Evolutionary conservation across 2,797 vertebrate species (phyloP).

Genomic region (Ctenopoma multispine): DNA sequence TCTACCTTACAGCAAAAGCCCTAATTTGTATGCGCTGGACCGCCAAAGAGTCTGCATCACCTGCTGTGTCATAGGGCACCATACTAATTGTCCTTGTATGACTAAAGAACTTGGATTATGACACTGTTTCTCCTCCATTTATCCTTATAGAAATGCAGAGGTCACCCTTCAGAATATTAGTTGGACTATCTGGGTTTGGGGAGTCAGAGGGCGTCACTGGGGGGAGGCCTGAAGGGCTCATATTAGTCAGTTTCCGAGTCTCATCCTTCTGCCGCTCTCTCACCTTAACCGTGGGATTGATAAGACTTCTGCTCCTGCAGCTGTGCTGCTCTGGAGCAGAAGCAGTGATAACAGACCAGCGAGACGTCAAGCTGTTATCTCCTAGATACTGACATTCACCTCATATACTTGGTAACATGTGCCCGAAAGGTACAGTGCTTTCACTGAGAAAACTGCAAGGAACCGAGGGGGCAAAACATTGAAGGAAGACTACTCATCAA

Average conservation of each 20-base stretch:
- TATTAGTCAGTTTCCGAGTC: slow-evolving; percentile 45
- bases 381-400: slow-evolving; percentile 80
- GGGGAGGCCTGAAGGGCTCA: slow-evolving; percentile 40
- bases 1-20: slow-evolving; percentile 44
- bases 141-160: slow-evolving; percentile 63
- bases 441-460: slow-evolving; percentile 52
- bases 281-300: slow-evolving; percentile 68
- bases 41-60: slow-evolving; percentile 64
- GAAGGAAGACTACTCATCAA: slow-evolving; percentile 26
- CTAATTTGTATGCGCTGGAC: slow-evolving; percentile 74
- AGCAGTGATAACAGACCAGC: slow-evolving; percentile 73
- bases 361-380: slow-evolving; percentile 79
- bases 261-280: slow-evolving; percentile 54
- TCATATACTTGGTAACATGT: slow-evolving; percentile 72
- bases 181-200: slow-evolving; percentile 34
- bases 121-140: slow-evolving; percentile 38
- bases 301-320: slow-evolving; percentile 75
- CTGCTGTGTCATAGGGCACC: slow-evolving; percentile 68
- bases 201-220: slow-evolving; percentile 34
- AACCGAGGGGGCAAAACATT: slow-evolving; percentile 28
- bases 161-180: slow-evolving; percentile 67
- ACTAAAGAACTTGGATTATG: slow-evolving; percentile 70
- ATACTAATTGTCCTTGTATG: slow-evolving; percentile 73
- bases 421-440: slow-evolving; percentile 58
- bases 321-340: slow-evolving; percentile 68